Conservation (phyloP, 2,113 vertebrate genomes). For the Psilopsiagon aurifrons region DNA sequence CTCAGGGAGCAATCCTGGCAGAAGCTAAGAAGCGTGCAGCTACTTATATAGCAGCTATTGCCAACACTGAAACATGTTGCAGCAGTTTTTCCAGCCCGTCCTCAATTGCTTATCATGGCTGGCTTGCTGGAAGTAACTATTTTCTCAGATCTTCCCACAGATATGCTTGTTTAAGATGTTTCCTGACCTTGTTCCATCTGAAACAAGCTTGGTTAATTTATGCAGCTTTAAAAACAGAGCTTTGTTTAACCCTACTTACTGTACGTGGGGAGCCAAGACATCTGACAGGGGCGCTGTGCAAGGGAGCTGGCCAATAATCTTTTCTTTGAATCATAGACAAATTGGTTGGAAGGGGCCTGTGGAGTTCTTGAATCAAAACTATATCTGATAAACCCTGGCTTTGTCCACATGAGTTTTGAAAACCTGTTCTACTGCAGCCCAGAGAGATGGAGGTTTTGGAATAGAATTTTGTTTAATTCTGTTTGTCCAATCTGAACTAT, state of each 20-base stretch:
- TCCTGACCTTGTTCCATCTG: constrained; percentile 28
- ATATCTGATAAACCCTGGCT: neutral
- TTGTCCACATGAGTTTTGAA: neutral
- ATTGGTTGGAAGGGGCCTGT: neutral
- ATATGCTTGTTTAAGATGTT: constrained; percentile 21
- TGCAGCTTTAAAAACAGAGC: neutral
- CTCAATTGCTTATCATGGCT: neutral
- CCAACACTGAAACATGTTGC: neutral
- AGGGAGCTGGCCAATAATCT: neutral
- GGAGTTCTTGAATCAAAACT: neutral
- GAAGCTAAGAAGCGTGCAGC: neutral
- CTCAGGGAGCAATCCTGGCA: neutral
- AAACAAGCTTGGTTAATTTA: constrained; percentile 13
- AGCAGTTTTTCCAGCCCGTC: neutral
- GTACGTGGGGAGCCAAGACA: neutral
- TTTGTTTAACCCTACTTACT: neutral
- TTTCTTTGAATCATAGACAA: neutral
- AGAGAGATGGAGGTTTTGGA: neutral
- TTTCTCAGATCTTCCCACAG: constrained; percentile 52
- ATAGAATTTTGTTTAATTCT: neutral
- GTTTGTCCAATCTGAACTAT: neutral
- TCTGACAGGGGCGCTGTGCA: neutral
- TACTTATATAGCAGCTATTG: neutral
- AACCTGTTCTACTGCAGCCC: neutral
- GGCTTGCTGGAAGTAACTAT: constrained; percentile 19